These are phyloP conservation scores for Dusona sp. DNA, from an alignment of 2,888 invertebrate genomes.

Conservation along the genomic window DNA sequence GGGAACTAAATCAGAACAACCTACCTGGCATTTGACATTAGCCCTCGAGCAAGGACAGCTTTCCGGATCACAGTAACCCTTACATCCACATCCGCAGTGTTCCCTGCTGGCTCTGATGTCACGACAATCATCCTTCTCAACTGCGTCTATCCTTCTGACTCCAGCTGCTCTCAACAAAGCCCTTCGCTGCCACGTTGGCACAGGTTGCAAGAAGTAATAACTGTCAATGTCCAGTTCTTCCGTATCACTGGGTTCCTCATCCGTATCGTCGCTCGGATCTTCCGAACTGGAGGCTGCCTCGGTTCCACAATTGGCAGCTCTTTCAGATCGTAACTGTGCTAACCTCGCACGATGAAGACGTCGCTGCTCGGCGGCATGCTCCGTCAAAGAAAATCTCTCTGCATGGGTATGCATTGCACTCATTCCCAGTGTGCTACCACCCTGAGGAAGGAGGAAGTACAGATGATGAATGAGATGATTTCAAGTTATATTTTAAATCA, in stretches of 20 bases:
- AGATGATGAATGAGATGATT: background rate
- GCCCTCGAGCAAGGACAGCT: slow-evolving; percentile 97
- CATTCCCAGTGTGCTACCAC: slow-evolving; percentile 94
- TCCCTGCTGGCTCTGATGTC: slow-evolving; percentile 96
- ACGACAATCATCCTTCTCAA: slow-evolving; percentile 97
- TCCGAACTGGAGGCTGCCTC: slow-evolving; percentile 90
- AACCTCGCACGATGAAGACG: slow-evolving; percentile 93
- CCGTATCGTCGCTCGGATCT: slow-evolving; percentile 91
- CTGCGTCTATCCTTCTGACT: slow-evolving; percentile 95
- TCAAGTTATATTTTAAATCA: background rate
- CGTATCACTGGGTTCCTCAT: slow-evolving; percentile 93
- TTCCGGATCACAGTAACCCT: slow-evolving; percentile 97
- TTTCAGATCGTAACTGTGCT: slow-evolving; percentile 89
- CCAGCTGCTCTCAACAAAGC: slow-evolving; percentile 96
- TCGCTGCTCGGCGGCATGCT: slow-evolving; percentile 95
- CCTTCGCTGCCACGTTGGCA: slow-evolving; percentile 95
- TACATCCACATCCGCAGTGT: slow-evolving; percentile 96
- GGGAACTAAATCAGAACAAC: slow-evolving; percentile 48
- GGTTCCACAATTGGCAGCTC: slow-evolving; percentile 86
- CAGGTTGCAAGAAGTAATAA: slow-evolving; percentile 96
- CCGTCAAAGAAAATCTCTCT: slow-evolving; percentile 92
- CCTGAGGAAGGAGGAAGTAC: slow-evolving; percentile 71
- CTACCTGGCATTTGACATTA: slow-evolving; percentile 97
- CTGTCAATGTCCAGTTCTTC: slow-evolving; percentile 95
- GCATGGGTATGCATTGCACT: slow-evolving; percentile 89